A percentile compares a stretch with the other conserved stretches of the same genome.
Conservation (phyloP, 1,140 invertebrate species). For the Cydia strobilella region DNA sequence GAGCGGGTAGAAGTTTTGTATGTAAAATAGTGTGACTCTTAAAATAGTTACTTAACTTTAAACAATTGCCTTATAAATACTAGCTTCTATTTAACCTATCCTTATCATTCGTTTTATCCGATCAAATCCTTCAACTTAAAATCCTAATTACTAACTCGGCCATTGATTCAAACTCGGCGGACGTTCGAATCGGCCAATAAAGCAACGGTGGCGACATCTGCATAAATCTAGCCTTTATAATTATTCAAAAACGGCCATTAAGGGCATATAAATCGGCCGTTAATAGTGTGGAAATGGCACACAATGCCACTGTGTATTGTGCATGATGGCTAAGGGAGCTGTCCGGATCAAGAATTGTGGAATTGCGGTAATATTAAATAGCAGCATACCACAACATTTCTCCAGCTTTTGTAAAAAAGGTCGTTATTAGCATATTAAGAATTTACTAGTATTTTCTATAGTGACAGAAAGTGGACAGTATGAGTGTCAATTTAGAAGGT, state of each 20-base stretch:
- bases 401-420: no score
- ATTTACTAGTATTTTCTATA: no score
- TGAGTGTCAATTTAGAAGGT: no score
- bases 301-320: constrained; percentile 50
- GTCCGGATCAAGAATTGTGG: constrained; percentile 43
- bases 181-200: constrained; percentile 48
- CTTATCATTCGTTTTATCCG: not conserved
- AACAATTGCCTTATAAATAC: no score
- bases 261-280: constrained; percentile 58
- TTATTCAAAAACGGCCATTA: constrained; percentile 63
- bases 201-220: constrained; percentile 40
- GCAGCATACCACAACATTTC: no score
- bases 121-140: not conserved
- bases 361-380: not conserved
- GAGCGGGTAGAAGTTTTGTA: no score
- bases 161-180: constrained; percentile 39
- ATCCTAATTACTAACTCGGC: constrained; percentile 17
- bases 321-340: constrained; percentile 46
- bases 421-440: no score
- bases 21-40: no score
- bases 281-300: constrained; percentile 61
- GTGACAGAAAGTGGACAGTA: no score
- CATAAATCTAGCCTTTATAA: constrained; percentile 57
- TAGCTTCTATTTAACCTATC: not conserved
- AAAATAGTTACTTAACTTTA: no score